Base-by-base conservation (phyloP, 2,113 vertebrate species). In the Dicaeum eximium region DNA sequence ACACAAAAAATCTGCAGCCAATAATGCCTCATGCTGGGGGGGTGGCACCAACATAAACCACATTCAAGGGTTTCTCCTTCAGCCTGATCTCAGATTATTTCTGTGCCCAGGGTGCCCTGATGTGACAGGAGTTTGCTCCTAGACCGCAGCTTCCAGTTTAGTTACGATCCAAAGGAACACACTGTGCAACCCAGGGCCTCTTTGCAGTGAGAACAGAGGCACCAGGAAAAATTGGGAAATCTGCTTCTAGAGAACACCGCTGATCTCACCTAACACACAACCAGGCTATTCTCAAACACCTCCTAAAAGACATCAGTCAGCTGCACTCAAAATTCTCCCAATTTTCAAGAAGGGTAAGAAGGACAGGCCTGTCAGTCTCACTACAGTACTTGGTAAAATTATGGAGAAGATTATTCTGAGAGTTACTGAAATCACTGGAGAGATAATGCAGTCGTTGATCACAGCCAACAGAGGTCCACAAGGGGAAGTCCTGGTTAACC, bases 391-490 rank as follows among this genome's bases (percentile, higher is more conserved):
- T n/a, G 35, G 24, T 42, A 61, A 88, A 86, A 62, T 48, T 13
- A 65, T 4, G 31, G 42, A 66, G 30, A 73, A 64, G 16, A 24
- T 82, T 71, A 27, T 61, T 47, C 66, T 66, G 24, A 4, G 21
- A 82, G 22, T 48, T 74, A 53, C 1, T 57, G 42, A 44, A 64
- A 91, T 47, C 57, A 79, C 24, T 38, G 57, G n/a, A 47, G 47
- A 86, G 45, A 64, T 51, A 86, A 35, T 0, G 0, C 45, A 82
- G 56, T 37, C 2, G 0, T 11, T 11, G 11, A 38, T 44, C 65
- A 70, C 7, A 57, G 66, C 47, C 75, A 88, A 5, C 60, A 66
- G 1, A 8, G 35, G 30, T 42, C 79, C 50, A 65, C 1, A 0
- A 78, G 27, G 62, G 37, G 20, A 82, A 47, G 20, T 51, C 85